A percentile compares a stretch with the other conserved stretches of the same genome.
Evolutionary conservation across 2,888 invertebrate genomes (phyloP).

Genomic region (Agelastica alni): DNA sequence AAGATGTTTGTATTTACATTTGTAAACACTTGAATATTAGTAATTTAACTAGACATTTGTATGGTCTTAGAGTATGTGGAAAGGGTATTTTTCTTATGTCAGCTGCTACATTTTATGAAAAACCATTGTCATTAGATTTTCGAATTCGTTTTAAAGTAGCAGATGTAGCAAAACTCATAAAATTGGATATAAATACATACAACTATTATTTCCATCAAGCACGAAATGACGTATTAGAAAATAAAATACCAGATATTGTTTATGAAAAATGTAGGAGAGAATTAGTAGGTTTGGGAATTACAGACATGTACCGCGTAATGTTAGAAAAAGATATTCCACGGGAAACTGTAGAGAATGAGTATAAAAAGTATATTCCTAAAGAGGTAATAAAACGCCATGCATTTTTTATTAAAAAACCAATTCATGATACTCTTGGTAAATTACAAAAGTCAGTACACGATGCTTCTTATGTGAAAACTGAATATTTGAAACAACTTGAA

Average conservation of each 20-base stretch:
- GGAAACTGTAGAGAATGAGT: slow-evolving; percentile 74
- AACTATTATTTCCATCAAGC: slow-evolving; percentile 88
- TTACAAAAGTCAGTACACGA: slow-evolving; percentile 66
- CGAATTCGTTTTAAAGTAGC: slow-evolving; percentile 80
- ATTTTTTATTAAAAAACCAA: slow-evolving; percentile 76
- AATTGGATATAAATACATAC: slow-evolving; percentile 75
- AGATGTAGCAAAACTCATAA: slow-evolving; percentile 64
- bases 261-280: slow-evolving; percentile 78
- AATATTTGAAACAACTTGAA: slow-evolving; percentile 80
- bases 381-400: slow-evolving; percentile 75
- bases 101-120: slow-evolving; percentile 60
- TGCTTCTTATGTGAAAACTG: slow-evolving; percentile 73
- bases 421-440: slow-evolving; percentile 67
- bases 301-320: slow-evolving; percentile 85
- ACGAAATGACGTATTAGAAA: slow-evolving; percentile 77
- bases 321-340: slow-evolving; percentile 71
- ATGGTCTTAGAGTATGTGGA: slow-evolving; percentile 71
- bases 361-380: slow-evolving; percentile 82
- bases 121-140: slow-evolving; percentile 65
- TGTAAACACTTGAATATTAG: slow-evolving; percentile 75
- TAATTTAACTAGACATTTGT: slow-evolving; percentile 76
- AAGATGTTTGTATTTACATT: slow-evolving; percentile 72
- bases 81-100: slow-evolving; percentile 72
- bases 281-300: slow-evolving; percentile 81
- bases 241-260: slow-evolving; percentile 77